Base-by-base conservation (phyloP, 1,140 invertebrate species). In the Listronotus bonariensis region DNA sequence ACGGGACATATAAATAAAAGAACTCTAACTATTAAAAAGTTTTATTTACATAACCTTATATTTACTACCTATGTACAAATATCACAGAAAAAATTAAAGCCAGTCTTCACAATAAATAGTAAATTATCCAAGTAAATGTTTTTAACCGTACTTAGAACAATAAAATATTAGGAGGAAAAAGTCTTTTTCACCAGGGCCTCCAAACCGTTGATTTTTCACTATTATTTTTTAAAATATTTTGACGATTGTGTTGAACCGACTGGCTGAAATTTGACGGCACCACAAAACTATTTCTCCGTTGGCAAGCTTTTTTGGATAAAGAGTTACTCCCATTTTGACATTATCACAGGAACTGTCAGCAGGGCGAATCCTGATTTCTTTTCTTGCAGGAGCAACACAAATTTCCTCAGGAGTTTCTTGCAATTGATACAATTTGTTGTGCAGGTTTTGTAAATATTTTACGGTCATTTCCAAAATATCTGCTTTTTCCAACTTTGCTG, bases 381-480 rank as follows among this genome's bases (percentile, higher is more conserved):
- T 65, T 67, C 49, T 42, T 54, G 40, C 38, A 31, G 61, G 31
- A 26, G 20, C 20, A 26, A 26, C 20, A 26, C 2, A 26, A 43
- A 49, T 43, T 53, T 48, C 6, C 12, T 15, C 20, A 10, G 43
- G 8, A 11, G 17, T 31, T 32, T 45, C 20, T 60, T 65, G 34
- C 6, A 51, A 34, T 53, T 67, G 56, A 12, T 36, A 67, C 14
- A 77, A 40, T 54, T 72, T 75, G 4, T 71, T 60, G n/a, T 81
- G 78, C 0, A 83, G 74, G 14, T 75, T 74, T 70, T 83, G 78
- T 20, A 88, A 68, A 71, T 87, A 82, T 62, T 82, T 80, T 1
- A 89, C 87, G 0, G 87, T 86, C 78, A 89, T 82, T 76, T 89
- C 87, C 34, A 88, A 70, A 54, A 88, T 88, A 71, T 88, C 87